phyloP scores from a whole-genome alignment of 2,797 vertebrate species.

The Alectoris magna region DNA sequence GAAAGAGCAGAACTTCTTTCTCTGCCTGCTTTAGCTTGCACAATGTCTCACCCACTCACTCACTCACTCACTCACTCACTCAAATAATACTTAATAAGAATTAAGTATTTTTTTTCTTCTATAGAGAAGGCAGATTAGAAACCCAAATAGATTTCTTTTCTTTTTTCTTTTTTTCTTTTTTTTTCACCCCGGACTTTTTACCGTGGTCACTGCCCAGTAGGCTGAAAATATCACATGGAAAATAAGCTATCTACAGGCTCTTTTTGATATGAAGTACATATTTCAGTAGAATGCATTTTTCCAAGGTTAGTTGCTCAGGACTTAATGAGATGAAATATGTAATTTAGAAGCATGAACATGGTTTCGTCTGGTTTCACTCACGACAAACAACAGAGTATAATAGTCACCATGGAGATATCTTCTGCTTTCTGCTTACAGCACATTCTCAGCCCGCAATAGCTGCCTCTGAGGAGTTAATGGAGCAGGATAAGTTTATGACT shows the following conservation, averaged over 20 bases:
- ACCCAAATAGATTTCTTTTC: background rate
- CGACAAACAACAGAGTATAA: conserved; percentile 17
- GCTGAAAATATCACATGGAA: background rate
- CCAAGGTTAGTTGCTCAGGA: conserved; percentile 4
- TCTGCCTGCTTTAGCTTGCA: background rate
- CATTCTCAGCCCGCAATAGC: background rate
- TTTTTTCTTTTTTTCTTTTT: no score
- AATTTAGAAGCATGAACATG: conserved; percentile 11
- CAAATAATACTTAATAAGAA: no score
- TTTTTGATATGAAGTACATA: background rate
- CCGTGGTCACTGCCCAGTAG: background rate
- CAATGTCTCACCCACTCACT: background rate
- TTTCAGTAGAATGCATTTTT: background rate
- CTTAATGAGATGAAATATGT: conserved; percentile 27
- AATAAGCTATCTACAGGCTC: background rate
- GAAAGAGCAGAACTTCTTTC: background rate
- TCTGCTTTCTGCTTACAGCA: background rate
- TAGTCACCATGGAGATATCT: conserved; percentile 54
- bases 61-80: no score
- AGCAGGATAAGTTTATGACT: conserved; percentile 19
- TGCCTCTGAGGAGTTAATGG: background rate
- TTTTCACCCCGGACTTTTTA: background rate
- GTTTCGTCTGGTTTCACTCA: conserved; percentile 13
- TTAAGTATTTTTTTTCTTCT: background rate
- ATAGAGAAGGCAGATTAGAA: conserved; percentile 8